Percentiles rank a stretch among this genome's conserved stretches.
Evolutionary conservation across 2,888 invertebrate genomes (phyloP).

Genomic region (Drosophila mayaguana): DNA sequence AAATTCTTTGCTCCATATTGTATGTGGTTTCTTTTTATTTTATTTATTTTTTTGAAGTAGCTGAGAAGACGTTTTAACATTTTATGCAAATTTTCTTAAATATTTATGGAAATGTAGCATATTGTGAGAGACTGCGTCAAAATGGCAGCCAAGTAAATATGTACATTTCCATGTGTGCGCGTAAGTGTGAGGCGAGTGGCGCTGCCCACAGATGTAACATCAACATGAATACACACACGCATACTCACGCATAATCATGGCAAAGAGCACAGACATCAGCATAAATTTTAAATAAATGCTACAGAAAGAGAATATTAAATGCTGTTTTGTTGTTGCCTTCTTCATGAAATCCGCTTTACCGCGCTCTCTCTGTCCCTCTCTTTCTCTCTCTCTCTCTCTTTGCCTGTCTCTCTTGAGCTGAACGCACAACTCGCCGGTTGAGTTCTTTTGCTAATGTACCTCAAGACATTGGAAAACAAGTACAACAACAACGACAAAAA

Average conservation of each 20-base stretch:
- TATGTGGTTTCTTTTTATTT: not conserved
- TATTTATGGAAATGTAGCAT: conserved; percentile 82
- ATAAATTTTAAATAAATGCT: conserved; percentile 78
- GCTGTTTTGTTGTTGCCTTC: conserved; percentile 45
- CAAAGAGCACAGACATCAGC: conserved; percentile 69
- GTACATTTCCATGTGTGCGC: conserved; percentile 51
- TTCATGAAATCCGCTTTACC: conserved; percentile 19
- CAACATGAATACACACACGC: conserved; percentile 3
- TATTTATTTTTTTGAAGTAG: conserved; percentile 21
- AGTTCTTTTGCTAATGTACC: conserved; percentile 44
- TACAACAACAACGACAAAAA: conserved; percentile 5
- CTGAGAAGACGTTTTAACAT: conserved; percentile 56
- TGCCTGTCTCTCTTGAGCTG: not conserved
- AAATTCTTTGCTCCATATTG: conserved; percentile 61
- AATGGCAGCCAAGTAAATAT: conserved; percentile 72
- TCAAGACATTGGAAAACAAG: conserved; percentile 13
- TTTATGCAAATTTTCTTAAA: conserved; percentile 81
- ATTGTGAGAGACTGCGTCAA: conserved; percentile 76
- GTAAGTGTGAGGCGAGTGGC: conserved; percentile 7
- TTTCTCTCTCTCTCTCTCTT: not conserved
- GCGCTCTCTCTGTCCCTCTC: not conserved
- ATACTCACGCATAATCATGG: conserved; percentile 26
- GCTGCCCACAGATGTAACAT: conserved; percentile 15
- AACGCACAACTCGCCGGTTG: conserved; percentile 20
- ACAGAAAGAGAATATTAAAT: conserved; percentile 76